Percentiles rank a stretch among this genome's conserved stretches.
phyloP scores from a whole-genome alignment of 1,140 invertebrate species.

The Magallana gigas region DNA sequence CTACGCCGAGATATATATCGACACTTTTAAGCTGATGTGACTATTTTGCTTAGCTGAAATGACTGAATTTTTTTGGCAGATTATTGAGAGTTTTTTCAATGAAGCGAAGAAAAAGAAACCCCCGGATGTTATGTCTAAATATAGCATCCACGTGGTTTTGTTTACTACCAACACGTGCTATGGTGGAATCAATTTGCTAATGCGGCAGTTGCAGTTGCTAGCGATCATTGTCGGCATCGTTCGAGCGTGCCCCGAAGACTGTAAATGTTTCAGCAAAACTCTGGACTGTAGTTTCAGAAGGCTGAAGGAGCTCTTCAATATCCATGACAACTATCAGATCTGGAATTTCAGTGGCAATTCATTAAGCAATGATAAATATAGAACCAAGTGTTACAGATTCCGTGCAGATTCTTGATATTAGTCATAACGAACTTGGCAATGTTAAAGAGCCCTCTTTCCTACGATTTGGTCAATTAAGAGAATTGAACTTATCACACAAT shows the following conservation, averaged over 20 bases:
- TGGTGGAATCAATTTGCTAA: not conserved
- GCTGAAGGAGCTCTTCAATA: not conserved
- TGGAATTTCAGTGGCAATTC: slow-evolving; percentile 7
- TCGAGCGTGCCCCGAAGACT: not conserved
- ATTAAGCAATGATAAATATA: not conserved
- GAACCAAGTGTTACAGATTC: not conserved
- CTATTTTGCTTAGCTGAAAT: too few species aligned
- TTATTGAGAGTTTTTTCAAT: not conserved
- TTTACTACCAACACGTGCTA: not conserved
- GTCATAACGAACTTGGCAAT: not conserved
- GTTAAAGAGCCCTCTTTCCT: not conserved
- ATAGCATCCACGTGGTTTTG: slow-evolving; percentile 18
- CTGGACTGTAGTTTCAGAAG: not conserved
- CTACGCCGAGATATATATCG: too few species aligned
- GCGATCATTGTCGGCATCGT: not conserved
- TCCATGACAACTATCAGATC: not conserved
- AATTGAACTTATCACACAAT: not conserved
- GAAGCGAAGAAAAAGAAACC: not conserved
- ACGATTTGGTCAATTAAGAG: not conserved
- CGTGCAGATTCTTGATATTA: not conserved
- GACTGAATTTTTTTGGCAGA: not conserved
- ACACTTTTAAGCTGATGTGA: too few species aligned
- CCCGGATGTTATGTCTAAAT: not conserved
- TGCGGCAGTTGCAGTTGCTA: not conserved
- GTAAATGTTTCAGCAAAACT: not conserved